phyloP scores from a whole-genome alignment of 2,888 invertebrate genomes.

The Drosophila lutescens region DNA sequence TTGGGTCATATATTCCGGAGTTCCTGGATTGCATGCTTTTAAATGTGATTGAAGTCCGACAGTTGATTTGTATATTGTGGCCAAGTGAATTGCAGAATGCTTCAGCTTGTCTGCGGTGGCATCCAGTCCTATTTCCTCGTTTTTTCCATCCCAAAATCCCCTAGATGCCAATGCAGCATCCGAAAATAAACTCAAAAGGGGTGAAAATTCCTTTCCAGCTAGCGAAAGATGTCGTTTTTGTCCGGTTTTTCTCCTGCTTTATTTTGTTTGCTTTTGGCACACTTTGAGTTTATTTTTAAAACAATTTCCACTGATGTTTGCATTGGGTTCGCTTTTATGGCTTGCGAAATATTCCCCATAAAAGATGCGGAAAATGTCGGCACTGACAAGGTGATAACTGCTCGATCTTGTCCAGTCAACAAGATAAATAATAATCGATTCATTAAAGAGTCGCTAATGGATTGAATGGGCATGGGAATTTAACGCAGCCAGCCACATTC shows the following conservation, averaged over 20 bases:
- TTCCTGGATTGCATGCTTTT: conserved; percentile 51
- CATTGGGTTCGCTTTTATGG: conserved; percentile 19
- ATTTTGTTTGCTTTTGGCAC: conserved; percentile 55
- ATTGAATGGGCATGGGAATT: conserved; percentile 22
- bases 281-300: conserved; percentile 68
- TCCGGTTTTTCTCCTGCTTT: conserved; percentile 31
- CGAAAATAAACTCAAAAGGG: conserved; percentile 43
- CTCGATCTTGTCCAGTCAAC: conserved; percentile 30
- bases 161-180: conserved; percentile 21
- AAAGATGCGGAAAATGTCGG: conserved; percentile 35
- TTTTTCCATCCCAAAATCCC: conserved; percentile 9
- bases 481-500: conserved; percentile 7
- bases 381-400: conserved; percentile 48
- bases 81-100: conserved; percentile 20
- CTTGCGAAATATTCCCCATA: conserved; percentile 28
- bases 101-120: conserved; percentile 27
- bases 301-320: conserved; percentile 27
- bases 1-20: conserved; percentile 47
- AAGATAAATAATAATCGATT: conserved; percentile 34
- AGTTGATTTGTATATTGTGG: conserved; percentile 68
- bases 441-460: conserved; percentile 40
- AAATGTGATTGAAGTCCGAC: conserved; percentile 68
- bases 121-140: conserved; percentile 1
- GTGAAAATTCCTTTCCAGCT: conserved; percentile 36
- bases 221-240: conserved; percentile 27